phyloP scores from a whole-genome alignment of 2,113 vertebrate species.

The Pseudorasbora parva region DNA sequence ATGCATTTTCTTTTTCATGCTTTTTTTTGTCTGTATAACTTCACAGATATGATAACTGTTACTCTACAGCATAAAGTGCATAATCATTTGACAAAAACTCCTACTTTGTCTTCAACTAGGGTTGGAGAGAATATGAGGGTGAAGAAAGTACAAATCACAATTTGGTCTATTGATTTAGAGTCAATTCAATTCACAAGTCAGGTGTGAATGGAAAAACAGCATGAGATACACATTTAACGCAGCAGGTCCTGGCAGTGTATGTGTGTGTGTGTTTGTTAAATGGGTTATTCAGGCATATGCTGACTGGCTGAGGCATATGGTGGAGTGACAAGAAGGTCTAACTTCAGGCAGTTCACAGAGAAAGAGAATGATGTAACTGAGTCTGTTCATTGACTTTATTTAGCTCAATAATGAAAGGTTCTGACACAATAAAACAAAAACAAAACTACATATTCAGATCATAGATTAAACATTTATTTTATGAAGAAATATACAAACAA shows the following conservation, averaged over 20 bases:
- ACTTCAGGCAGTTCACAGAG: conserved; percentile 27
- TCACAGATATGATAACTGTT: no score
- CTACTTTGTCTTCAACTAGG: no score
- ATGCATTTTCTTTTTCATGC: no score
- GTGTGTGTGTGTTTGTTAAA: conserved; percentile 21
- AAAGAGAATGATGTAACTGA: neutral
- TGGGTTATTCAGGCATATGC: conserved; percentile 38
- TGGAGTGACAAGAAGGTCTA: neutral
- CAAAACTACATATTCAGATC: neutral
- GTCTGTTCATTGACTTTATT: neutral
- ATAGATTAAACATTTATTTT: neutral
- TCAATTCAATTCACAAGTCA: no score
- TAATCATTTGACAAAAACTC: neutral
- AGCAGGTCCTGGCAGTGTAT: conserved; percentile 19
- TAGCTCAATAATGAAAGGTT: neutral
- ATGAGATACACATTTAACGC: neutral
- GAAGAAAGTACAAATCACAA: no score
- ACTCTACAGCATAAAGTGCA: neutral
- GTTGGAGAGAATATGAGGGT: neutral
- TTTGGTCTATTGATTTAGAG: neutral
- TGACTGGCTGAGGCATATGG: conserved; percentile 28
- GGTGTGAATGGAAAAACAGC: neutral
- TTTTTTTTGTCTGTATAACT: no score
- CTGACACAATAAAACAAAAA: neutral
- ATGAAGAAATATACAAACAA: no score